A percentile compares a stretch with the other conserved stretches of the same genome.
phyloP scores from a whole-genome alignment of 2,888 invertebrate species.

The Conchocele bisecta region DNA sequence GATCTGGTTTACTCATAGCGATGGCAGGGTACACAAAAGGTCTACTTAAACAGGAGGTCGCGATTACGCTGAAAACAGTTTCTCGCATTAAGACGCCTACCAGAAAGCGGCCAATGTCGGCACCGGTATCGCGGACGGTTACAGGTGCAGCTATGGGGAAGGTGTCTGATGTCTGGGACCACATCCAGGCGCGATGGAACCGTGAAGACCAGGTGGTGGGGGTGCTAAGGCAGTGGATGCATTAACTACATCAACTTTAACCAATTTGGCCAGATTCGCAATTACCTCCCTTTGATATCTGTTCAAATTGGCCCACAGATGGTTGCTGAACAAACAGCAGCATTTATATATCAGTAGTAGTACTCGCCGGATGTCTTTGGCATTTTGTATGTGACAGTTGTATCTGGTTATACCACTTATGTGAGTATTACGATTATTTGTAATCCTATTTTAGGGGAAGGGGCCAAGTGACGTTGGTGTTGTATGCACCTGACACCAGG shows the following conservation, averaged over 20 bases:
- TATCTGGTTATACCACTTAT: too few species aligned
- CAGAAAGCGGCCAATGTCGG: slow-evolving; percentile 56
- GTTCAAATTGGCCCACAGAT: too few species aligned
- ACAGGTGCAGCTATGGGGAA: slow-evolving; percentile 27
- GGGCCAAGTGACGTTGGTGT: too few species aligned
- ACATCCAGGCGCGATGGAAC: slow-evolving; percentile 71
- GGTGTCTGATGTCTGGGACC: slow-evolving; percentile 75
- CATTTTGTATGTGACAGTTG: too few species aligned
- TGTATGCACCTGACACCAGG: too few species aligned
- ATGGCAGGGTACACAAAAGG: slow-evolving; percentile 65
- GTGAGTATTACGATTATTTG: too few species aligned
- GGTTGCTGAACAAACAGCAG: too few species aligned
- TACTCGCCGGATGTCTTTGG: too few species aligned
- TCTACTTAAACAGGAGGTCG: slow-evolving; percentile 63
- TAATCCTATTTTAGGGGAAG: too few species aligned
- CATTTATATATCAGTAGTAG: too few species aligned
- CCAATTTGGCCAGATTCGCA: too few species aligned
- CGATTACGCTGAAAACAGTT: slow-evolving; percentile 64
- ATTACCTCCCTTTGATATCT: not conserved
- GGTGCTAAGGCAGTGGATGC: slow-evolving; percentile 60
- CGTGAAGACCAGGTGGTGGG: slow-evolving; percentile 66
- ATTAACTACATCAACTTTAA: not conserved
- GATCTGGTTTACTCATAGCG: slow-evolving; percentile 67
- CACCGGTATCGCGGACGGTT: slow-evolving; percentile 40
- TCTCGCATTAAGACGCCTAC: slow-evolving; percentile 59